A percentile compares a stretch with the other conserved stretches of the same genome.
Evolutionary conservation across 2,113 vertebrate genomes (phyloP).

Genomic region (Bos javanicus): DNA sequence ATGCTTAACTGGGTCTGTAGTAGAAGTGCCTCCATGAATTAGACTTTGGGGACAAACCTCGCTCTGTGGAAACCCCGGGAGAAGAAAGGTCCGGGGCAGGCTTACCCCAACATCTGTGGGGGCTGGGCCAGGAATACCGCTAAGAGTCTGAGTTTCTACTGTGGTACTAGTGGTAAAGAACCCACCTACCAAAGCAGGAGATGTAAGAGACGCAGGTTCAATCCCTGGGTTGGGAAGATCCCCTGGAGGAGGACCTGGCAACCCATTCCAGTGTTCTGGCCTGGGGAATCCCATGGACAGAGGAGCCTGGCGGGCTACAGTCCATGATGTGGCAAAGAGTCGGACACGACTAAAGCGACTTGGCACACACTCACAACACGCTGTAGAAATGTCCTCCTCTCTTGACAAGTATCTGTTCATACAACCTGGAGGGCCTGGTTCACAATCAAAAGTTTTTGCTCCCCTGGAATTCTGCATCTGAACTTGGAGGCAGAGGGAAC

Average conservation of each 20-base stretch:
- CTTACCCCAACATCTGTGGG: too few relatives aligned
- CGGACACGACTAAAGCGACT: accelerated
- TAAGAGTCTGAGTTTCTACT: neutral
- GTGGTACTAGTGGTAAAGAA: neutral
- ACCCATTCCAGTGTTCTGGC: neutral
- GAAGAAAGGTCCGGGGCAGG: neutral
- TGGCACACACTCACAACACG: neutral
- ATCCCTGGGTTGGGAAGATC: neutral
- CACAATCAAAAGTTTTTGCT: neutral
- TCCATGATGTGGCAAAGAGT: neutral
- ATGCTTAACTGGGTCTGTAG: slow-evolving; percentile 64
- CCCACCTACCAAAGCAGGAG: neutral
- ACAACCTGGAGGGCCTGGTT: neutral
- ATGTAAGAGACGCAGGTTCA: neutral
- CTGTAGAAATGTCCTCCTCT: neutral
- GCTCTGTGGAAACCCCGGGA: neutral
- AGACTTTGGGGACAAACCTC: slow-evolving; percentile 58
- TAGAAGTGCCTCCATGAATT: slow-evolving; percentile 56
- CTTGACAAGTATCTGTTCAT: neutral
- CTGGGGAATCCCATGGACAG: neutral
- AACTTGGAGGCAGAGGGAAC: neutral
- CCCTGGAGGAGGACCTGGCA: neutral
- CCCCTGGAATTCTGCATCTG: neutral
- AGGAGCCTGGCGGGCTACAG: neutral
- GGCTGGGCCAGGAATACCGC: neutral